Percentiles rank a stretch among this genome's conserved stretches.
Evolutionary conservation across 2,797 vertebrate species (phyloP).

Genomic region (Galagoides demidoff): DNA sequence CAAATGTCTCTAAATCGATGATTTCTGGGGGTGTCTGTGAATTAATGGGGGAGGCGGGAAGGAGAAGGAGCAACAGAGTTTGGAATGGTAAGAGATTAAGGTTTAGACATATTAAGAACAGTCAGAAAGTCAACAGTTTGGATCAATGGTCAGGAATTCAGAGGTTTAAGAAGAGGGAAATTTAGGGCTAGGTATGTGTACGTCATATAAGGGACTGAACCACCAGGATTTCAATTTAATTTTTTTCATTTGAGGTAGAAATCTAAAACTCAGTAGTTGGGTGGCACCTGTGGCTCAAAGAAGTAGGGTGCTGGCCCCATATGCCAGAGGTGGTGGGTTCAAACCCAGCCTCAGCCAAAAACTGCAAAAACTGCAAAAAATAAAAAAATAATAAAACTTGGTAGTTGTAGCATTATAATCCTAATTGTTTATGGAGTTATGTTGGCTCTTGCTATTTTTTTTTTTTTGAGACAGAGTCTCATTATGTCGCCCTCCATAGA

Average conservation of each 20-base stretch:
- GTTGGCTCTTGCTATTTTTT: neutral
- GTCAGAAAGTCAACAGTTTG: neutral
- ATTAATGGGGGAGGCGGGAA: neutral
- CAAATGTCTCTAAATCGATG: neutral
- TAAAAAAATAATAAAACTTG: neutral
- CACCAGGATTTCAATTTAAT: neutral
- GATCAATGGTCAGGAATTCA: neutral
- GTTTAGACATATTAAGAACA: constrained; percentile 32
- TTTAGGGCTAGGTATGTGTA: neutral
- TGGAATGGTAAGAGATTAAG: neutral
- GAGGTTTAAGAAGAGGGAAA: neutral
- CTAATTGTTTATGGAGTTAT: neutral
- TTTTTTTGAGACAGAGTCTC: no score
- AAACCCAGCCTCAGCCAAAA: no score
- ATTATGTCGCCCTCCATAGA: no score
- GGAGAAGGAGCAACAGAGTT: neutral
- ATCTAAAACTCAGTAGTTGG: neutral
- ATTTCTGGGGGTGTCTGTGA: neutral
- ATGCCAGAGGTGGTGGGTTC: no score
- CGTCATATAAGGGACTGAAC: neutral
- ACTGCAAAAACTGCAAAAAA: no score
- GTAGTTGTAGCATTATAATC: neutral
- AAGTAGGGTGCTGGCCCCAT: no score
- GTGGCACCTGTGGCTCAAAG: no score
- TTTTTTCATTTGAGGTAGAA: constrained; percentile 19